Evolutionary conservation across 2,888 invertebrate species (phyloP).

Genomic region (Sycophila texana): DNA sequence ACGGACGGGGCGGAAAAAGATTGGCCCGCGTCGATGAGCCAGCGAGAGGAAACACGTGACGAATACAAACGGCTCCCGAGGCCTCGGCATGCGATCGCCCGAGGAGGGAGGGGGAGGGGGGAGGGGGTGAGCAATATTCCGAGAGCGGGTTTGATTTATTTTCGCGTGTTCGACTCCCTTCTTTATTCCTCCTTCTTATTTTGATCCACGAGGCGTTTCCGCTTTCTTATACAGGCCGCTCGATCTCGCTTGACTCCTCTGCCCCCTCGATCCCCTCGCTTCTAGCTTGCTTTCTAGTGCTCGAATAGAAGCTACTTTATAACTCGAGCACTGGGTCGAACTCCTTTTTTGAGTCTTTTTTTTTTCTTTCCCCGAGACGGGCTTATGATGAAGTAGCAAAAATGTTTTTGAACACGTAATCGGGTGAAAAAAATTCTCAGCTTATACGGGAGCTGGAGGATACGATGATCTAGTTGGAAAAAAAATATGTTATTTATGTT

Average conservation of each 20-base stretch:
- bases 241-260: neutral
- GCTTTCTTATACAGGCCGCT: slow-evolving; percentile 11
- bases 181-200: slow-evolving; percentile 34
- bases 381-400: neutral
- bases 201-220: slow-evolving; percentile 44
- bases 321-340: neutral
- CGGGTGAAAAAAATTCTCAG: no score
- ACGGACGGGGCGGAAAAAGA: neutral
- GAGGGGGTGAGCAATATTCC: slow-evolving; percentile 40
- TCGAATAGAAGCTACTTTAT: neutral
- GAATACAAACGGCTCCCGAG: slow-evolving; percentile 5
- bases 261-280: neutral
- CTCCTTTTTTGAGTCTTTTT: neutral
- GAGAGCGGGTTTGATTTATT: slow-evolving; percentile 52
- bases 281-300: neutral
- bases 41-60: slow-evolving; percentile 6
- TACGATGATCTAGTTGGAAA: no score
- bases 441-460: no score
- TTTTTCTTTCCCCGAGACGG: neutral
- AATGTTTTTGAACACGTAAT: neutral
- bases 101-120: neutral
- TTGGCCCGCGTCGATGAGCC: slow-evolving; percentile 5
- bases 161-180: slow-evolving; percentile 38
- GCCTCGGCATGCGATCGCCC: neutral
- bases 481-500: no score